These are phyloP conservation scores for Melanotaenia parkinsoni DNA, from an alignment of 2,797 vertebrate genomes.

Conservation along the genomic window DNA sequence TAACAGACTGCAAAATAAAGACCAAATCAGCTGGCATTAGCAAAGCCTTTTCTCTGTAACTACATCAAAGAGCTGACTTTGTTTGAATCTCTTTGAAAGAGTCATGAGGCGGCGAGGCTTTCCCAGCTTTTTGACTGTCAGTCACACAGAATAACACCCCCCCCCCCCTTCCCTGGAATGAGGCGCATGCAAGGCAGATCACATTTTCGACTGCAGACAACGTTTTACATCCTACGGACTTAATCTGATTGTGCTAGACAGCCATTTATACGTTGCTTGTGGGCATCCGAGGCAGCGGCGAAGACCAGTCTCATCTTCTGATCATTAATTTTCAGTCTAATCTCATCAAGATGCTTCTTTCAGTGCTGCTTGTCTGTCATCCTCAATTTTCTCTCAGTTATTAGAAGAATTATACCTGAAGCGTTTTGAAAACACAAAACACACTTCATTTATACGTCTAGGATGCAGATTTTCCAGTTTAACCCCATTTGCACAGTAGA, in stretches of 20 bases:
- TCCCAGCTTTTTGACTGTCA: conserved; percentile 30
- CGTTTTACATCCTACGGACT: conserved; percentile 35
- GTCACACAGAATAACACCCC: conserved; percentile 38
- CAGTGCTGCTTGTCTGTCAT: conserved; percentile 47
- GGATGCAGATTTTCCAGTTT: background rate
- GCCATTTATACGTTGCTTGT: conserved; percentile 42
- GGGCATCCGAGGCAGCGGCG: conserved; percentile 21
- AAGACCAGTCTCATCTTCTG: conserved; percentile 37
- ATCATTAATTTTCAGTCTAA: conserved; percentile 47
- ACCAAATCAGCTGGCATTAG: conserved; percentile 54
- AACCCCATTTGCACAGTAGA: conserved; percentile 4
- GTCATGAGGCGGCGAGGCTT: background rate
- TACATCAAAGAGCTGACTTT: conserved; percentile 56
- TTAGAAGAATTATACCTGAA: conserved; percentile 29
- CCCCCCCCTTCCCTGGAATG: conserved; percentile 16
- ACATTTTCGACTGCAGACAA: conserved; percentile 40
- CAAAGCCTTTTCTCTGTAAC: conserved; percentile 47
- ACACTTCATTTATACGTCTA: conserved; percentile 1
- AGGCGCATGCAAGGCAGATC: conserved; percentile 37
- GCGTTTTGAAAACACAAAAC: conserved; percentile 20
- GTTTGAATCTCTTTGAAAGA: conserved; percentile 35
- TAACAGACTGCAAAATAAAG: conserved; percentile 47
- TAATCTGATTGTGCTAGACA: conserved; percentile 55
- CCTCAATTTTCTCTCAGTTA: conserved; percentile 40
- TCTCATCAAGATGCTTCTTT: conserved; percentile 49